Evolutionary conservation across 2,797 vertebrate species (phyloP).

Genomic region (Danio aesculapii): DNA sequence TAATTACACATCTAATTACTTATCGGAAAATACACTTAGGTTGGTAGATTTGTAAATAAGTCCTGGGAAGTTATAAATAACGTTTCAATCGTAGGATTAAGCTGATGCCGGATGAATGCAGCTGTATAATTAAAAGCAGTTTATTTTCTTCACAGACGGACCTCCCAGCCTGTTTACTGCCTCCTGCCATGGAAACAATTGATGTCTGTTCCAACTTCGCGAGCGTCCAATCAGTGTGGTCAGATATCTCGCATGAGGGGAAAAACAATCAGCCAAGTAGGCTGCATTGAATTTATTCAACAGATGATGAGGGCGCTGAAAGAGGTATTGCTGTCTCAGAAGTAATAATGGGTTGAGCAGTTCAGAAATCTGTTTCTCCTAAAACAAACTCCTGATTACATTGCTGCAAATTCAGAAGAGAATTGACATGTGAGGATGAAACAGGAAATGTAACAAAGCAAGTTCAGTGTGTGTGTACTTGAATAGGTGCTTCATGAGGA

Average conservation of each 20-base stretch:
- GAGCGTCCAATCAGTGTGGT: conserved; percentile 29
- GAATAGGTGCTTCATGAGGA: no score
- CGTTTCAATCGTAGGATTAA: neutral
- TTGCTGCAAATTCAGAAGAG: neutral
- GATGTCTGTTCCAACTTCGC: conserved; percentile 20
- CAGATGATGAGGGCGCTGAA: conserved; percentile 4
- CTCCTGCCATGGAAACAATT: conserved; percentile 50
- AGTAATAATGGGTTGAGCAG: conserved; percentile 23
- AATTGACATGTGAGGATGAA: conserved; percentile 16
- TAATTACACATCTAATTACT: neutral
- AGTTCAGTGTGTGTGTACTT: neutral
- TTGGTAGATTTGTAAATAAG: neutral
- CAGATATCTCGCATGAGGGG: conserved; percentile 27
- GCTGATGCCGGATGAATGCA: neutral
- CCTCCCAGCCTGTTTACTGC: conserved; percentile 44
- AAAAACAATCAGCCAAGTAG: conserved; percentile 33
- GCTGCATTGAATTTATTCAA: conserved; percentile 26
- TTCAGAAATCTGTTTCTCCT: neutral
- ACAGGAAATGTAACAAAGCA: conserved; percentile 16
- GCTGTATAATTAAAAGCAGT: conserved; percentile 47
- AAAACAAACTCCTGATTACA: conserved; percentile 20
- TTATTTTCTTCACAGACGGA: conserved; percentile 30
- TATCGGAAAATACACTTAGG: neutral
- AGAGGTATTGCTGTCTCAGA: conserved; percentile 10
- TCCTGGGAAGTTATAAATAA: neutral